Evolutionary conservation across 2,888 invertebrate species (phyloP), one percentile per base, ranked within the genome.

Genomic region (Acanthacorydalis orientalis): DNA sequence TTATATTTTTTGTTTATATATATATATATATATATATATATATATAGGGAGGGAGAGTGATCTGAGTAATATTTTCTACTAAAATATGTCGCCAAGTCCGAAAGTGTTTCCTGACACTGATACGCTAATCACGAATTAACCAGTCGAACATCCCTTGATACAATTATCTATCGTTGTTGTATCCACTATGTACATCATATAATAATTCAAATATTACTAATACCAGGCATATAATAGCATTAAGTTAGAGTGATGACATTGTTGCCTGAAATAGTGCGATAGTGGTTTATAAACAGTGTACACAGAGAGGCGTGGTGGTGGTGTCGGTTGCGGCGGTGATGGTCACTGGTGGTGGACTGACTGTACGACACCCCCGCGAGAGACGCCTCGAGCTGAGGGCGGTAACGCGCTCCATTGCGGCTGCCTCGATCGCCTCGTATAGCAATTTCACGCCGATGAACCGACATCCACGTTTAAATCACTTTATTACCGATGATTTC

Each of bases 371-470:
- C 37, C 14, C 14, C n/a, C 35, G 16, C n/a, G 39, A 12, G 38
- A 38, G 37, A 9, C 10, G 39, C 14, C 16, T 8, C 31, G 23
- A 37, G 42, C 34, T 32, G 43, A 43, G 38, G 46, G 49, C 43
- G 37, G 37, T 23, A 23, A 23, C 49, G 41, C 48, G 46, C 46
- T 40, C 39, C 48, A 48, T 46, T 42, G 45, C 43, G 23, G 45
- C 47, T 47, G 45, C 47, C 45, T 45, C 50, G 50, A 47, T 47
- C 43, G 45, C 48, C 50, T 15, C 41, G 15, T 15, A 16, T 23
- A 47, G 50, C 47, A 50, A 50, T 50, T 50, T 50, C 50, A 50
- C 48, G 48, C 50, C 50, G 46, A 46, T 48, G 46, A 44, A 46
- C 46, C 50, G 48, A 48, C 48, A 47, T 46, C 48, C 45, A 43